Percentiles rank a stretch among this genome's conserved stretches.
phyloP scores from a whole-genome alignment of 2,113 vertebrate genomes.

The Manacus vitellinus region DNA sequence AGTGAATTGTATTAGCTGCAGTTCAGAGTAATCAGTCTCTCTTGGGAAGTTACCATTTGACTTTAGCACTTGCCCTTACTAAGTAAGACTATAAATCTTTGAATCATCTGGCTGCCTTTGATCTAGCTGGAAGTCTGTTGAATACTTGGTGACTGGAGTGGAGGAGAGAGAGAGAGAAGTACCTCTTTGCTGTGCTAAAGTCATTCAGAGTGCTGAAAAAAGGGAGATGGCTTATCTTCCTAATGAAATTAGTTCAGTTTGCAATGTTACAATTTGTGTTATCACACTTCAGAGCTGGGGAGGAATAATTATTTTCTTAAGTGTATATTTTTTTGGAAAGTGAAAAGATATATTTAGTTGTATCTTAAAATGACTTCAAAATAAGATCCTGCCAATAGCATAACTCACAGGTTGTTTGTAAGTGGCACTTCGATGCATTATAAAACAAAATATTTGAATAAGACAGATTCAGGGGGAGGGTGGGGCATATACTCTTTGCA shows the following conservation, averaged over 20 bases:
- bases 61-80: constrained; percentile 44
- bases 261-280: neutral
- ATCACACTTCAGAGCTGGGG: neutral
- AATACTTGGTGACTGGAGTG: neutral
- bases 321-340: neutral
- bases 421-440: neutral
- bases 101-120: constrained; percentile 9
- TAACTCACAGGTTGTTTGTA: neutral
- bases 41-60: constrained; percentile 15
- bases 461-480: neutral
- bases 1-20: constrained; percentile 19
- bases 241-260: neutral
- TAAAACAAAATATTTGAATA: neutral
- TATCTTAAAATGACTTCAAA: neutral
- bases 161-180: neutral
- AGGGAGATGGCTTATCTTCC: neutral
- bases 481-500: neutral
- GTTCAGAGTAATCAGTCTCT: constrained; percentile 46
- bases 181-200: neutral
- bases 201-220: neutral
- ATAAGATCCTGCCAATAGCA: neutral
- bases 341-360: neutral
- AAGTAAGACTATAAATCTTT: constrained; percentile 53
- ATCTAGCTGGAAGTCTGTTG: constrained; percentile 13
- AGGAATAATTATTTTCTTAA: neutral